These are phyloP conservation scores for Drosophila albomicans DNA, from an alignment of 1,140 invertebrate genomes.

Conservation along the genomic window DNA sequence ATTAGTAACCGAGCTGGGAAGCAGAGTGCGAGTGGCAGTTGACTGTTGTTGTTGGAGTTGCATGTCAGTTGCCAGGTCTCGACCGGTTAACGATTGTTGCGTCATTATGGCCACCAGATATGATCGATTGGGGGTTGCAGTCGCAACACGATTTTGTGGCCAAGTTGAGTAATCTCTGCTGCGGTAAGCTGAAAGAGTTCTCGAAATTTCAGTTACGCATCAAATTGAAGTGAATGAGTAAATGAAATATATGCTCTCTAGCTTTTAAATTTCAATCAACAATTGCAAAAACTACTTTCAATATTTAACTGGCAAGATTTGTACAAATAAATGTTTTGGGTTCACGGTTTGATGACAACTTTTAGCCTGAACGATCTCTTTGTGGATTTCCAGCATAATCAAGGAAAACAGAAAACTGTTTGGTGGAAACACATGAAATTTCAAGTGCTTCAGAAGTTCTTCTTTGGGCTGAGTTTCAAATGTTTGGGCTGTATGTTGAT, in stretches of 20 bases:
- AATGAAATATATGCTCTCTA: background rate
- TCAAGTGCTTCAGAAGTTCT: background rate
- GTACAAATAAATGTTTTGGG: background rate
- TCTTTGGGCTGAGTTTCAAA: conserved; percentile 1
- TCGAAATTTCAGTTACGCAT: background rate
- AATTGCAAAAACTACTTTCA: too few species aligned
- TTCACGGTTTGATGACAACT: background rate
- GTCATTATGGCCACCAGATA: conserved; percentile 27
- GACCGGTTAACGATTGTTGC: conserved; percentile 13
- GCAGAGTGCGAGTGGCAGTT: background rate
- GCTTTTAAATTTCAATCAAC: too few species aligned
- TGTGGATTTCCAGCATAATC: background rate
- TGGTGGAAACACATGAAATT: background rate
- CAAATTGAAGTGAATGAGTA: background rate
- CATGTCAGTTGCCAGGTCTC: background rate
- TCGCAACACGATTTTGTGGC: conserved; percentile 5
- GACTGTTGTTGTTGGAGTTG: background rate
- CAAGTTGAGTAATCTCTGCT: conserved; percentile 6
- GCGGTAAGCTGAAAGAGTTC: background rate
- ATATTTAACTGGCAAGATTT: background rate
- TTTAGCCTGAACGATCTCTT: background rate
- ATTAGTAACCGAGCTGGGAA: conserved; percentile 20
- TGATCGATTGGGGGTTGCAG: conserved; percentile 11
- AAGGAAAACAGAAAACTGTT: background rate
- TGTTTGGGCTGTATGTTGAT: background rate